Evolutionary conservation across 2,797 vertebrate species (phyloP).

Genomic region (Danio aesculapii): DNA sequence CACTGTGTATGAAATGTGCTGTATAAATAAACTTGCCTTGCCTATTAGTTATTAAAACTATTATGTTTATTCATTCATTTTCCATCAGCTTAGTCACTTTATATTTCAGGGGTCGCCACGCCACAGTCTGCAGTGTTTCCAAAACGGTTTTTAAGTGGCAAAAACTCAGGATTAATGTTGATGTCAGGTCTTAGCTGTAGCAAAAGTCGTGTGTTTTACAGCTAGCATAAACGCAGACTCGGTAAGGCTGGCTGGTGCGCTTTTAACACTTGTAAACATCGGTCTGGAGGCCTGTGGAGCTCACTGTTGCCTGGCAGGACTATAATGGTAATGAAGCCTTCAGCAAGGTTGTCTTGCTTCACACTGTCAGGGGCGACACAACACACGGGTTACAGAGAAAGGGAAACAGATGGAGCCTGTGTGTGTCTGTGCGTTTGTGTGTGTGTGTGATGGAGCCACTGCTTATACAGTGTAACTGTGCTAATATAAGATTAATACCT

Average conservation of each 20-base stretch:
- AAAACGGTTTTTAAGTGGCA: too few relatives aligned
- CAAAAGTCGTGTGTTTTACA: too few relatives aligned
- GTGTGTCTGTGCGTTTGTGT: constrained; percentile 57
- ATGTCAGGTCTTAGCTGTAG: too few relatives aligned
- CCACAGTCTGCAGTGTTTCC: too few relatives aligned
- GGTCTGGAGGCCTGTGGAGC: constrained; percentile 57
- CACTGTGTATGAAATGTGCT: too few relatives aligned
- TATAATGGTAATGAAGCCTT: constrained; percentile 69
- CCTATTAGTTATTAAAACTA: too few relatives aligned
- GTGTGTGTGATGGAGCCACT: background rate
- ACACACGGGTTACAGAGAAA: constrained; percentile 40
- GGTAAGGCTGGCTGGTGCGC: constrained; percentile 40
- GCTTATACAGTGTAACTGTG: background rate
- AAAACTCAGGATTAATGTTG: too few relatives aligned
- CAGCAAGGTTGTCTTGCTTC: constrained; percentile 61
- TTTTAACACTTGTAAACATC: constrained; percentile 59
- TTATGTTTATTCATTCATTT: too few relatives aligned
- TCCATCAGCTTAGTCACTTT: too few relatives aligned
- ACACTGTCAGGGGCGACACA: constrained; percentile 58
- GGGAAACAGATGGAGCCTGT: constrained; percentile 58
- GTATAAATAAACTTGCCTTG: too few relatives aligned
- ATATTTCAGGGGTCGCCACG: too few relatives aligned
- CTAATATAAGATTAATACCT: constrained; percentile 1
- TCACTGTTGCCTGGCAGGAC: constrained; percentile 64
- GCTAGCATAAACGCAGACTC: background rate